Conservation (phyloP, 2,797 vertebrate genomes). For the Gallinago nigripennis region DNA sequence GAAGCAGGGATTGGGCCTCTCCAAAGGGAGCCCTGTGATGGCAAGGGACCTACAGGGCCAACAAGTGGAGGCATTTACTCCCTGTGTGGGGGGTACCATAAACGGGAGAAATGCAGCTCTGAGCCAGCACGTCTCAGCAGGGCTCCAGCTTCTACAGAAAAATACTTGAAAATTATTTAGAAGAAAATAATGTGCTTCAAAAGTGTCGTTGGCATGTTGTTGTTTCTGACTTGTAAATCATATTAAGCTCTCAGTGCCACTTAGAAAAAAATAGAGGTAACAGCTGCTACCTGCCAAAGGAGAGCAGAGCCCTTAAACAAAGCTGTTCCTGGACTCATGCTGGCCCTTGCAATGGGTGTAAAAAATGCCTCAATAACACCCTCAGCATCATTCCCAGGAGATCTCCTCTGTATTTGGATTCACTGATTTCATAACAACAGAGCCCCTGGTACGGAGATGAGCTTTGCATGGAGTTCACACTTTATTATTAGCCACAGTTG, state of each 20-base stretch:
- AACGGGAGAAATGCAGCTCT: slow-evolving; percentile 1
- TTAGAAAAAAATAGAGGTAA: background rate
- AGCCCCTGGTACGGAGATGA: background rate
- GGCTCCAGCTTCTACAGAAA: slow-evolving; percentile 23
- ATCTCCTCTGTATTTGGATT: background rate
- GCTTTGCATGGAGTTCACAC: background rate
- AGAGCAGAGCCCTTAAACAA: background rate
- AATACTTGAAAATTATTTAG: slow-evolving; percentile 33
- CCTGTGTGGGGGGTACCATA: slow-evolving; percentile 21
- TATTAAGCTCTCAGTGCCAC: background rate
- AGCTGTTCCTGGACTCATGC: background rate
- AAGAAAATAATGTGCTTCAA: background rate
- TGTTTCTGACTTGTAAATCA: background rate
- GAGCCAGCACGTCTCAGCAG: background rate
- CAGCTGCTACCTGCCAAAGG: background rate
- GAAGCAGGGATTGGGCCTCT: background rate
- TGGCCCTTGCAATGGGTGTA: background rate
- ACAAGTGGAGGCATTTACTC: background rate
- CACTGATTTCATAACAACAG: background rate
- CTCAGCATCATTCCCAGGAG: background rate
- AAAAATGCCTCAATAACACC: background rate
- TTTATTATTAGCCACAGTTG: slow-evolving; percentile 46
- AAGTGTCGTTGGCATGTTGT: background rate
- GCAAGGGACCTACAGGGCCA: background rate
- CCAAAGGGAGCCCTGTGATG: background rate